These are phyloP conservation scores for Rhodinocichla rosea DNA, from an alignment of 2,113 vertebrate genomes.

Conservation along the genomic window DNA sequence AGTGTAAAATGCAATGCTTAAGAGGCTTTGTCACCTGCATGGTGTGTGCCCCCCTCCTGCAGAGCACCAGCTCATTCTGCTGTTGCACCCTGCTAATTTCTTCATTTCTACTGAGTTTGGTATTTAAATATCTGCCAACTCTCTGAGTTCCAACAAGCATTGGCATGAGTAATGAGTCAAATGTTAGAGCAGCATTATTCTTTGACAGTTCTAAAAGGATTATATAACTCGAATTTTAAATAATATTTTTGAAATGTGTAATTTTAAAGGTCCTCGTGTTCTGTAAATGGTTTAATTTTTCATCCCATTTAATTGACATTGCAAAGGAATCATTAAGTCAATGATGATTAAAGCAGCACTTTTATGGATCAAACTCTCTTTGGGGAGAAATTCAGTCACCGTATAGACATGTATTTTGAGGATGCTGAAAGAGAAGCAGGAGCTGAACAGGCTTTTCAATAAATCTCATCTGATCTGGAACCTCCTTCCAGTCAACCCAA, in stretches of 20 bases:
- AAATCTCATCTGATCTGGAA: not conserved
- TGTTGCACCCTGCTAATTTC: constrained; percentile 58
- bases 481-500: not conserved
- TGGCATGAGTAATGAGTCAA: constrained; percentile 70
- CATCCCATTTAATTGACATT: constrained; percentile 43
- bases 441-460: not conserved
- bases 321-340: constrained; percentile 38
- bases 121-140: constrained; percentile 69
- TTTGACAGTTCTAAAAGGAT: constrained; percentile 70
- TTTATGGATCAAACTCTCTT: constrained; percentile 52
- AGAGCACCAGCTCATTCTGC: constrained; percentile 24
- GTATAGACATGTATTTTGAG: not conserved
- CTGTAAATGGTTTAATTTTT: constrained; percentile 60
- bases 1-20: not conserved
- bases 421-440: not conserved
- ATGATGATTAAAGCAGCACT: constrained; percentile 15
- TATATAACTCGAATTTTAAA: constrained; percentile 68
- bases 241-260: constrained; percentile 63
- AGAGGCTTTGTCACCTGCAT: not conserved
- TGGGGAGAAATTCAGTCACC: constrained; percentile 19
- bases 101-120: constrained; percentile 57
- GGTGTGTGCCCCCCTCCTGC: not conserved
- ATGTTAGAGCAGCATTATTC: constrained; percentile 67
- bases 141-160: constrained; percentile 66
- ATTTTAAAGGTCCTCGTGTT: constrained; percentile 68